phyloP scores from a whole-genome alignment of 2,797 vertebrate genomes.

The Aeoliscus strigatus region DNA sequence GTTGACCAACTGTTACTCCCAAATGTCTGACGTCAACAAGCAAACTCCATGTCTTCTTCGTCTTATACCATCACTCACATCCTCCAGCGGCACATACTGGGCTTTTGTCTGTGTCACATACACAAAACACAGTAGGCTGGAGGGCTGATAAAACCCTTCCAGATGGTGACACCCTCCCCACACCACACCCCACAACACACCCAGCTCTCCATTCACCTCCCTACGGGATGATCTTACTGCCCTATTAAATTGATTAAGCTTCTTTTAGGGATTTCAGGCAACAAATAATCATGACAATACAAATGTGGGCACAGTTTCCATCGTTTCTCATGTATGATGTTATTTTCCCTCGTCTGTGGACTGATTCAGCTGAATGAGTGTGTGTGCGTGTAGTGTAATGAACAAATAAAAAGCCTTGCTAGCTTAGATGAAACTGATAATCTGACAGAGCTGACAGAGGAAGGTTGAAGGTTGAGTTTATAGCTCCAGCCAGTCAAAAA shows the following conservation, averaged over 20 bases:
- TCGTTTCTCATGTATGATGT: no score
- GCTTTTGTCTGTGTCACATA: slow-evolving; percentile 15
- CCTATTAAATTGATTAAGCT: slow-evolving; percentile 9
- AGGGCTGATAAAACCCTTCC: slow-evolving; percentile 32
- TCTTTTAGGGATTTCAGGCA: slow-evolving; percentile 6
- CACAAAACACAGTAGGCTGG: slow-evolving; percentile 10
- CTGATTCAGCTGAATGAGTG: slow-evolving; percentile 44
- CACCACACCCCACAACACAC: no score
- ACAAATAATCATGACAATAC: background rate
- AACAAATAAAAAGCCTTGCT: slow-evolving; percentile 38
- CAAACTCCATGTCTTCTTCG: no score
- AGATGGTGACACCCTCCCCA: slow-evolving; percentile 31
- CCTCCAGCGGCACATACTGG: slow-evolving; percentile 3
- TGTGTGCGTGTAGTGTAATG: slow-evolving; percentile 13
- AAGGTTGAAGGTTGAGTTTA: no score
- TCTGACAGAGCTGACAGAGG: no score
- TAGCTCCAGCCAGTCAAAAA: no score
- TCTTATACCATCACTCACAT: no score
- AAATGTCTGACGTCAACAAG: no score
- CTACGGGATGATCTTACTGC: slow-evolving; percentile 24
- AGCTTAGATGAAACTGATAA: no score
- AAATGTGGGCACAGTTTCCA: no score
- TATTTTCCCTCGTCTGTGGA: no score
- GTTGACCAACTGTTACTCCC: no score
- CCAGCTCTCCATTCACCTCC: slow-evolving; percentile 10